Evolutionary conservation across 2,113 vertebrate species (phyloP).

Genomic region (Syrrhaptes paradoxus): DNA sequence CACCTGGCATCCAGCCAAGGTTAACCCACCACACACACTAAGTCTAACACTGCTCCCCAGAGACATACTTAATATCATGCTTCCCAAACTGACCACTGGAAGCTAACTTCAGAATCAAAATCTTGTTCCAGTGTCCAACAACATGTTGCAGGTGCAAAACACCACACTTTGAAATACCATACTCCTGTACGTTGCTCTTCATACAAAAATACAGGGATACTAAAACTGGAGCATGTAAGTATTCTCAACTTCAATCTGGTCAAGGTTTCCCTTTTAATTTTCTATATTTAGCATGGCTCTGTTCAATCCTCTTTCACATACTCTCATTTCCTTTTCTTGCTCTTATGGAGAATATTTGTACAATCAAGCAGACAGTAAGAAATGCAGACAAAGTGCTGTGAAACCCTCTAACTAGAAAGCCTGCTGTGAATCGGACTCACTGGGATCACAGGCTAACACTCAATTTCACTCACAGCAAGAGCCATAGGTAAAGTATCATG

Average conservation of each 20-base stretch:
- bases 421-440: neutral
- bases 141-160: accelerated
- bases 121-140: neutral
- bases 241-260: neutral
- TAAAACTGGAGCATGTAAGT: neutral
- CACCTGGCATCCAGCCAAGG: too few relatives aligned
- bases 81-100: neutral
- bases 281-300: neutral
- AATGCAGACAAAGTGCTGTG: neutral
- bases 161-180: neutral
- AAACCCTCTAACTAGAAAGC: neutral
- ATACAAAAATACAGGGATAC: neutral
- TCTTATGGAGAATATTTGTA: neutral
- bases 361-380: neutral
- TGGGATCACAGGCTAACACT: neutral
- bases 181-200: accelerated
- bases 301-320: neutral
- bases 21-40: neutral
- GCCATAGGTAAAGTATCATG: neutral
- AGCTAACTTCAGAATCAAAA: neutral
- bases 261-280: neutral
- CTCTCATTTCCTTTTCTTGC: neutral
- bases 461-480: neutral
- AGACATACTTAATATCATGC: neutral
- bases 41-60: neutral